Conservation (phyloP, 2,113 vertebrate genomes). For the Plecturocebus donacophilus region DNA sequence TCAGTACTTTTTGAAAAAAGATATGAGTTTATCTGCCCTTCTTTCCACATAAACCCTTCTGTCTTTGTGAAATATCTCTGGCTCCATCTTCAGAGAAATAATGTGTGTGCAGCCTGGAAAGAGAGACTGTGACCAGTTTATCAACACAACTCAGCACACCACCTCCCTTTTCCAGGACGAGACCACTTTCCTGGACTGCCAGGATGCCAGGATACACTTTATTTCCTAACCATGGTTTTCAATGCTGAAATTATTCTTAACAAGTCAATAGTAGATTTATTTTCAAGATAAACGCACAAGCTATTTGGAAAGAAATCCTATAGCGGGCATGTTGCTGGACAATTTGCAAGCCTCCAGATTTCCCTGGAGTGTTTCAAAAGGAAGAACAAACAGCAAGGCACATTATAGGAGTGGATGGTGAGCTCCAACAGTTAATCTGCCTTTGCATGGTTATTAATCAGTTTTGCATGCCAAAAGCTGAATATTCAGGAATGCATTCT, state of each 20-base stretch:
- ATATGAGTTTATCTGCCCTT: slow-evolving; percentile 40
- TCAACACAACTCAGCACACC: accelerated
- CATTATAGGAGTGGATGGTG: accelerated
- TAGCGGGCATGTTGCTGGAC: accelerated
- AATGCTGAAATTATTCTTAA: neutral
- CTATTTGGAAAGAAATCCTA: neutral
- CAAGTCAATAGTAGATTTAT: neutral
- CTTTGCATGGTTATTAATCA: neutral
- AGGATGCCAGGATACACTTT: neutral
- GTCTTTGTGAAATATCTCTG: slow-evolving; percentile 82
- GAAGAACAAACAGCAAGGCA: no score
- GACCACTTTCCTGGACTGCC: no score
- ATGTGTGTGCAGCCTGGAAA: slow-evolving; percentile 60
- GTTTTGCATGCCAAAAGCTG: neutral
- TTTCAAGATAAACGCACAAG: neutral
- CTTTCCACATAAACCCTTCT: slow-evolving; percentile 41
- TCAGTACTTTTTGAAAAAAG: slow-evolving; percentile 49
- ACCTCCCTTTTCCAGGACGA: accelerated
- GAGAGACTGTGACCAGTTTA: neutral
- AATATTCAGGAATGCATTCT: neutral
- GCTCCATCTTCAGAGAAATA: slow-evolving; percentile 85
- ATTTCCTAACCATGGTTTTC: neutral
- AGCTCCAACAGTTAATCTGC: neutral
- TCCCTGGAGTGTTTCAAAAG: neutral
- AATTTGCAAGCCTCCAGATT: neutral